Evolutionary conservation across 2,113 vertebrate genomes (phyloP), one percentile per base, ranked within the genome.

Genomic region (Sylvilagus bachmani): DNA sequence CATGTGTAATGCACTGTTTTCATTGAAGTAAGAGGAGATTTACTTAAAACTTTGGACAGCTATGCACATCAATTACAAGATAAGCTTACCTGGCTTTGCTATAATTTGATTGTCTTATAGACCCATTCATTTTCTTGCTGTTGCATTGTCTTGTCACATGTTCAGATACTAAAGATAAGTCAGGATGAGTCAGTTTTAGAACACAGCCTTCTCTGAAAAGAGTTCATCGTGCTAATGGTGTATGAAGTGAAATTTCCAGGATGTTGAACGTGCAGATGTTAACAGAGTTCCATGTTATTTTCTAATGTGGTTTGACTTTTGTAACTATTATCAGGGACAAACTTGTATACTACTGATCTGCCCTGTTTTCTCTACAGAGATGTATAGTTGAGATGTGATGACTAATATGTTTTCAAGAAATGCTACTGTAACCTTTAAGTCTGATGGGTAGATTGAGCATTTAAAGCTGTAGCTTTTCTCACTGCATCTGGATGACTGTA

Each of bases 341-440:
- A 92, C 88, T 90, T 90, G 78, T 95, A 19, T 55, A 86, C 53
- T 79, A 53, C 93, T 62, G 87, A 29, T 95, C 90, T 6, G 25
- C 92, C 96, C 95, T 85, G 90, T 93, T 94, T 93, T 94, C 95
- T 97, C 70, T 97, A 91, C 96, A 74, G 90, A 89, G 91, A 55
- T 67, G 61, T 95, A 66, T 96, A 83, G 95, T 96, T 84, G 96
- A 92, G 94, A 97, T 88, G 33, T 81, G 88, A 95, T 98, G 98
- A 98, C 97, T 98, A 97, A 98, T 97, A 86, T 88, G 85, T 95
- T 88, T 95, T 95, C 22, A 92, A 97, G 97, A 95, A 97, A 97
- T 70, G 97, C 77, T 97, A 3, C 97, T 95, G 19, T 97, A 97
- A 98, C 97, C 98, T 98, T 98, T 74, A 81, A 97, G 91, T 80